Conservation (phyloP, 1,140 invertebrate genomes). For the Heliconius nattereri region DNA sequence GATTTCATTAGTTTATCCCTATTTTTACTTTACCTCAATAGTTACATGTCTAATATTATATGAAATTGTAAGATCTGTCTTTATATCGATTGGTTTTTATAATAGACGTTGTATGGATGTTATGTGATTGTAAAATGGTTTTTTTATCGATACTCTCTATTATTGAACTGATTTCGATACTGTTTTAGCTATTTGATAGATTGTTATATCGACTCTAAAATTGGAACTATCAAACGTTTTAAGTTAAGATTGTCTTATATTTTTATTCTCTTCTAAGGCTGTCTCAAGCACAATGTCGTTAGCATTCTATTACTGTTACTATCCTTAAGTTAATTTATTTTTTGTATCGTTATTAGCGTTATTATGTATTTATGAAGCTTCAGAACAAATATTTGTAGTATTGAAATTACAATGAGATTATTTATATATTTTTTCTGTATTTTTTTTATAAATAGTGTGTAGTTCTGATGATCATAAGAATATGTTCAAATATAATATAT, state of each 20-base stretch:
- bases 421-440: slow-evolving; percentile 62
- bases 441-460: slow-evolving; percentile 72
- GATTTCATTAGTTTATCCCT: slow-evolving; percentile 42
- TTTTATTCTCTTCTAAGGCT: slow-evolving; percentile 45
- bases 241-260: slow-evolving; percentile 1
- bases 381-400: slow-evolving; percentile 52
- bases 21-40: slow-evolving; percentile 69
- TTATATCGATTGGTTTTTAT: neutral
- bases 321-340: slow-evolving; percentile 68
- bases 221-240: neutral
- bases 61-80: neutral
- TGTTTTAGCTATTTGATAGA: slow-evolving; percentile 4
- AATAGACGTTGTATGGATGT: slow-evolving; percentile 1
- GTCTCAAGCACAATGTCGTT: slow-evolving; percentile 63
- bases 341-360: slow-evolving; percentile 56
- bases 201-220: neutral
- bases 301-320: slow-evolving; percentile 51
- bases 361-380: slow-evolving; percentile 51
- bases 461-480: slow-evolving; percentile 34
- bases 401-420: slow-evolving; percentile 80
- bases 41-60: slow-evolving; percentile 22
- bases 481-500: slow-evolving; percentile 39
- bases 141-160: neutral
- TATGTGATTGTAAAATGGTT: neutral
- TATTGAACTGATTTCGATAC: slow-evolving; percentile 3